Evolutionary conservation across 2,797 vertebrate genomes (phyloP), one percentile per base, ranked within the genome.

Genomic region (Chaetodon trifasciatus): DNA sequence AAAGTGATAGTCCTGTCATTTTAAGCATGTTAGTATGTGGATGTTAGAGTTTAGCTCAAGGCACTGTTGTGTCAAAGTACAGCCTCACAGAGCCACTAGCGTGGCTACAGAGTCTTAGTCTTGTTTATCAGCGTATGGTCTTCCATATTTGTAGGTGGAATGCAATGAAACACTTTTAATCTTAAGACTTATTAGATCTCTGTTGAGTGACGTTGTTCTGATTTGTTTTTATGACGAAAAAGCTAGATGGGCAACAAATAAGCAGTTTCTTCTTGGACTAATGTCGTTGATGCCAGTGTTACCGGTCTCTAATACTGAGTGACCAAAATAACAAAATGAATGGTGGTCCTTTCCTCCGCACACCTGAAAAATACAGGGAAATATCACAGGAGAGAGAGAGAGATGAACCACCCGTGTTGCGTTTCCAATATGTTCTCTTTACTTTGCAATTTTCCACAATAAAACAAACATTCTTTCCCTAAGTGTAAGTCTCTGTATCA

Each of bases 241-340:
- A 39, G 28, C 19, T 50, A 16, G 12, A 63, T 19, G 3, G 6
- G 10, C 37, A 24, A 50, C 6, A 72, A 67, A 79, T 61, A 40
- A 65, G 24, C 21, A n/a, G 64, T 64, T 66, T 84, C 12, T 50
- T n/a, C n/a, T 74, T 68, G 10, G 8, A 35, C 2, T 44, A 37
- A 50, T 53, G 24, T 39, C 46, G 52, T 57, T 39, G 7, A 12
- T 61, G 64, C n/a, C n/a, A n/a, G n/a, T n/a, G n/a, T n/a, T n/a
- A n/a, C n/a, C n/a, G n/a, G n/a, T n/a, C n/a, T n/a, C n/a, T n/a
- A n/a, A n/a, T n/a, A n/a, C n/a, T n/a, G n/a, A n/a, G n/a, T n/a
- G n/a, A n/a, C n/a, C n/a, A n/a, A n/a, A n/a, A n/a, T n/a, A n/a
- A n/a, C n/a, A n/a, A n/a, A n/a, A n/a, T n/a, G n/a, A n/a, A n/a